These are phyloP conservation scores for Caiman crocodilus DNA, from an alignment of 2,797 vertebrate species.

Conservation along the genomic window DNA sequence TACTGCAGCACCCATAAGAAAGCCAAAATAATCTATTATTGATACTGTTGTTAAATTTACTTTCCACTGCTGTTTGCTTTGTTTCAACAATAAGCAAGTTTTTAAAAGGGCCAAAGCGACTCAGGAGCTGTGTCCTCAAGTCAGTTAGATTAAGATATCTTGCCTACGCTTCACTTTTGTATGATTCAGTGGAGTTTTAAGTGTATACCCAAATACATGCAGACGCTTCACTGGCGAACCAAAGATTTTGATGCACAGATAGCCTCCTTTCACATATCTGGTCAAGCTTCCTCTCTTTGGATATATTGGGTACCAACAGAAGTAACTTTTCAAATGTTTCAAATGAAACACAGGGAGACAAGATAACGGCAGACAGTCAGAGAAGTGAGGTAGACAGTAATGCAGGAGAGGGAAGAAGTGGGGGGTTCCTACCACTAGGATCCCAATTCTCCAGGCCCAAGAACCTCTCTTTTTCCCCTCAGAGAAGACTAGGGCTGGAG, in stretches of 20 bases:
- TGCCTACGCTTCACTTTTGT: not conserved
- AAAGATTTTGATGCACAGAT: not conserved
- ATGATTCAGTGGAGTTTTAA: not conserved
- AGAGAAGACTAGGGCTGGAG: too few species aligned
- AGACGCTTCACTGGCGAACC: not conserved
- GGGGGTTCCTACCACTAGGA: too few species aligned
- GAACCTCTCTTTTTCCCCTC: too few species aligned
- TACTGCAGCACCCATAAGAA: not conserved
- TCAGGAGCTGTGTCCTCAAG: not conserved
- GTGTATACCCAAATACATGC: not conserved
- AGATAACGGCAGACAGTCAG: too few species aligned
- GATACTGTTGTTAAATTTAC: not conserved
- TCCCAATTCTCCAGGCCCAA: too few species aligned
- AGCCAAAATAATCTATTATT: fast-evolving
- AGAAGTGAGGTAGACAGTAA: too few species aligned
- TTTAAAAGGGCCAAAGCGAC: not conserved
- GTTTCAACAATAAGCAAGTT: not conserved
- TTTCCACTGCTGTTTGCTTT: not conserved
- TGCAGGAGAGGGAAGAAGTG: too few species aligned
- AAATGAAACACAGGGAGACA: too few species aligned
- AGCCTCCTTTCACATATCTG: not conserved
- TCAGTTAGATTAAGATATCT: not conserved
- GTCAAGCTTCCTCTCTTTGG: not conserved
- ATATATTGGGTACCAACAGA: not conserved
- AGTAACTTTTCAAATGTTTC: too few species aligned